A percentile compares a stretch with the other conserved stretches of the same genome.
phyloP scores from a whole-genome alignment of 2,888 invertebrate species.

The Atethmia centrago region DNA sequence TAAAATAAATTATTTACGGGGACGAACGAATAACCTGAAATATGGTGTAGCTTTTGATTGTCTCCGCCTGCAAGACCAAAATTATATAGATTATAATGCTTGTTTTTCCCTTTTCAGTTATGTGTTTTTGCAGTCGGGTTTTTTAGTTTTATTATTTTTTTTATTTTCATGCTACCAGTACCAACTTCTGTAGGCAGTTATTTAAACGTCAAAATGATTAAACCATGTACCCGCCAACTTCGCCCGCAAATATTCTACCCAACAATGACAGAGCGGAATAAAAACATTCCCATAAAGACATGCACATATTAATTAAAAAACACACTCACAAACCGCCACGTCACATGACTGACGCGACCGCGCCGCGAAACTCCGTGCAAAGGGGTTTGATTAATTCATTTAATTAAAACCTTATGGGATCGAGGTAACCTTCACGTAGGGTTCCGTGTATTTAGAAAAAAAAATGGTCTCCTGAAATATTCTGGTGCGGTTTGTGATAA shows the following conservation, averaged over 20 bases:
- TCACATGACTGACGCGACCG: constrained; percentile 74
- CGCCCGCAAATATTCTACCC: constrained; percentile 23
- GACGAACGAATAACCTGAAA: too few species aligned
- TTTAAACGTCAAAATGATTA: constrained; percentile 14
- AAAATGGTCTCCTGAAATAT: constrained; percentile 36
- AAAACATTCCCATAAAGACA: constrained; percentile 25
- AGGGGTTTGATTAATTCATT: constrained; percentile 77
- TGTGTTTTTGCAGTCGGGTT: too few species aligned
- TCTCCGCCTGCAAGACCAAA: too few species aligned
- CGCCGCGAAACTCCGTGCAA: constrained; percentile 48
- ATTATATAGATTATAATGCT: too few species aligned
- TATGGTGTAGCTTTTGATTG: too few species aligned
- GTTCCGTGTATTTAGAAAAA: constrained; percentile 51
- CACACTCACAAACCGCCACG: constrained; percentile 63
- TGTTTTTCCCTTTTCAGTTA: too few species aligned
- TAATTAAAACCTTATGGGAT: constrained; percentile 72
- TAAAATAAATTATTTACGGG: too few species aligned
- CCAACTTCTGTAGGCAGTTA: background rate
- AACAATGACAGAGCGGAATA: constrained; percentile 38
- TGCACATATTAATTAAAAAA: constrained; percentile 67
- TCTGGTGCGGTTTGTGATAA: constrained; percentile 15
- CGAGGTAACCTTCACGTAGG: constrained; percentile 29
- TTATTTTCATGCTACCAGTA: background rate
- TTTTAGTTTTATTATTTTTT: too few species aligned
- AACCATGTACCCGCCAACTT: constrained; percentile 12